A percentile compares a stretch with the other conserved stretches of the same genome.
Conservation (phyloP, 92 coral and sea anemone genomes). For the Palythoa grandis region DNA sequence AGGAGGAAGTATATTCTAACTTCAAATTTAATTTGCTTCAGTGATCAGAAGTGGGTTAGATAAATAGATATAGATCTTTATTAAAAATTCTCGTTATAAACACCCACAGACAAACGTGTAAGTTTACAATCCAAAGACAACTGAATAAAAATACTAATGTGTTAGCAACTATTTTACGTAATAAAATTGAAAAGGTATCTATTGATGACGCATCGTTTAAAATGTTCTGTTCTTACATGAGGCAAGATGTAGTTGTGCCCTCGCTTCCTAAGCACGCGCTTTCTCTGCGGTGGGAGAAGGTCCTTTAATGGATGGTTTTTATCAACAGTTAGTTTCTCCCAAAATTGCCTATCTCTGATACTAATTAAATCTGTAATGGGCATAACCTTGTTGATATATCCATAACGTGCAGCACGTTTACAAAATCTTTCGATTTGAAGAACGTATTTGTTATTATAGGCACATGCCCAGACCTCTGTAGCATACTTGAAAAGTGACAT, state of each 20-base stretch:
- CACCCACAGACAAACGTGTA: background rate
- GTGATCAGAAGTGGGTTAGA: too few relatives aligned
- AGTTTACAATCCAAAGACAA: background rate
- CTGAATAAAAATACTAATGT: background rate
- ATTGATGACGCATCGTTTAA: background rate
- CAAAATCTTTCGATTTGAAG: background rate
- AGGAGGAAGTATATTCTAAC: too few relatives aligned
- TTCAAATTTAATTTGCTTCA: too few relatives aligned
- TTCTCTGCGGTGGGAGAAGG: background rate
- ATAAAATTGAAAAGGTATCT: background rate
- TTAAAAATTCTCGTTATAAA: background rate
- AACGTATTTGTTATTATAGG: background rate
- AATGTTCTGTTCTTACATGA: background rate
- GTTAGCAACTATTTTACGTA: background rate
- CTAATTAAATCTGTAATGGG: background rate
- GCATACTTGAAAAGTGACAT: background rate
- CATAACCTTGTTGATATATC: background rate
- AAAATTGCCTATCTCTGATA: background rate
- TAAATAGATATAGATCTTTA: background rate
- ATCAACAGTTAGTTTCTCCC: background rate
- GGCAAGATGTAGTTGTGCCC: background rate
- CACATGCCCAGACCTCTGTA: background rate
- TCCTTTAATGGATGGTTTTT: background rate
- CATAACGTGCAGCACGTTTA: background rate
- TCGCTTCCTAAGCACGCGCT: background rate